Evolutionary conservation across 2,113 vertebrate species (phyloP), one percentile per base, ranked within the genome.

Genomic region (Xiphophorus maculatus): DNA sequence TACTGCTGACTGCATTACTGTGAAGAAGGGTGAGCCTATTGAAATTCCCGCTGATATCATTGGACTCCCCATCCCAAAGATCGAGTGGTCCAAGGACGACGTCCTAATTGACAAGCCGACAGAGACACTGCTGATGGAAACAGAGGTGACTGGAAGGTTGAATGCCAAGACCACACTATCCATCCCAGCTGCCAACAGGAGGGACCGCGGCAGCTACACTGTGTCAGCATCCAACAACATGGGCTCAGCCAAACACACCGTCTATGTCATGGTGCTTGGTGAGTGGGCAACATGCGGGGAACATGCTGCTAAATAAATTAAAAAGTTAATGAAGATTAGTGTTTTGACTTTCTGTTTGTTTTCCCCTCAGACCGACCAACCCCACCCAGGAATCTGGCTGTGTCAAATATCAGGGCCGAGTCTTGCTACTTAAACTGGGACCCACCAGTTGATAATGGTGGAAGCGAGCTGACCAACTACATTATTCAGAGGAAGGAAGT

Each of bases 401-500:
- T 98, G 77, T 96, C 96, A 84, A 97, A 97, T 69, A 96, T 99
- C 89, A 97, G 94, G 92, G 96, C 95, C 3, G 95, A 97, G 84
- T 98, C 96, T 60, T 99, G 98, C 89, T 95, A 94, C 71, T 93
- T 99, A 69, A 95, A 94, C 0, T 99, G 97, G 97, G 96, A 98
- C 48, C 89, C 94, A 0, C 98, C 98, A 35, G 87, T 95, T 67
- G 97, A 98, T 88, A 95, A 96, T 63, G 98, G 98, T 44, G 98
- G 98, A 90, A 98, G 96, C 90, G 97, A 97, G 87, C 95, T 99
- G 81, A 97, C 97, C 14, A 98, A 99, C 90, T 99, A 99, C 79
- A 93, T 99, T 73, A 91, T 99, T 83, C 97, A 99, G 87, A 97
- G 94, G 89, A 97, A 94, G 63, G 95, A 97, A 4, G 71, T 91